Evolutionary conservation across 2,797 vertebrate genomes (phyloP), one percentile per base, ranked within the genome.

Genomic region (Lutjanus argentimaculatus): DNA sequence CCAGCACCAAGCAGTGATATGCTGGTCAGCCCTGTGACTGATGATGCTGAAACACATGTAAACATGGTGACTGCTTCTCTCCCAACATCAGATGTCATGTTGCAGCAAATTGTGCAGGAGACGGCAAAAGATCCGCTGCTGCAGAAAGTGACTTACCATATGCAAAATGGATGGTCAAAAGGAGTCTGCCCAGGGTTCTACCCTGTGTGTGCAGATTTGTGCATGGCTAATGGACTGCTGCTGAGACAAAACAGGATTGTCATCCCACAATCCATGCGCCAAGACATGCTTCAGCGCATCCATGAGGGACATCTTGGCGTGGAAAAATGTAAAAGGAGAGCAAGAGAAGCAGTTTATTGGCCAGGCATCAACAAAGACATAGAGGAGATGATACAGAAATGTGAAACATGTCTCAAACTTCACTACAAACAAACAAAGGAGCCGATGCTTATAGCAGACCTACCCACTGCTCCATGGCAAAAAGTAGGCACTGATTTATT

Each of bases 401-500:
- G 67, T 77, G 36, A 65, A 45, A 76, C 30, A n/a, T n/a, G n/a
- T n/a, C n/a, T n/a, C n/a, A n/a, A n/a, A n/a, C n/a, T n/a, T n/a
- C n/a, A n/a, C n/a, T n/a, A n/a, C n/a, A n/a, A n/a, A n/a, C n/a
- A n/a, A n/a, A n/a, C 13, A 16, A 85, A 55, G 9, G 58, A 84
- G 36, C 67, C 68, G 0, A 67, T 80, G 66, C 2, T 84, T 1
- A 56, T 48, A 3, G 7, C 42, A 17, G 70, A 78, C 6, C 56
- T 51, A 1, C 74, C 65, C 12, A 51, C 53, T 6, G 40, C 30
- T 17, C 78, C 45, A 0, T 81, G 53, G 65, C 15, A 72, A 46
- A 80, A 84, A 7, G 66, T 82, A 1, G 79, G 66, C 12, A 75
- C 42, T 2, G 66, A 85, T 55, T 49, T 85, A 30, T 77, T 80